These are phyloP conservation scores for Micromesistius poutassou DNA, from an alignment of 2,797 vertebrate species.

Conservation along the genomic window DNA sequence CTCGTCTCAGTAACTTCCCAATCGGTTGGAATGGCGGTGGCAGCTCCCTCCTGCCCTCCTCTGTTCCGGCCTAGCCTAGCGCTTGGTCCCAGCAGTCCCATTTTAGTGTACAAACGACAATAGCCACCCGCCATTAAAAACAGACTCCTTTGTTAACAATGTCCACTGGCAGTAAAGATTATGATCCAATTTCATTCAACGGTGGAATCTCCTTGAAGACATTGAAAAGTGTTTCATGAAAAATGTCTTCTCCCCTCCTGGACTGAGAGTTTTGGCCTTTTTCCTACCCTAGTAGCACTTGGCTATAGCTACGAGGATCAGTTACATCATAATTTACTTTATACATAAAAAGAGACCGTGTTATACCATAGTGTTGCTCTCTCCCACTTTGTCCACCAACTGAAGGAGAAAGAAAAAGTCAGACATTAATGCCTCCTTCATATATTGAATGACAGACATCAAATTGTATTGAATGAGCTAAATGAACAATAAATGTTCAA, in stretches of 20 bases:
- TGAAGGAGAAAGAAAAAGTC: slow-evolving; percentile 44
- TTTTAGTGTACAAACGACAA: slow-evolving; percentile 45
- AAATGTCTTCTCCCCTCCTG: slow-evolving; percentile 24
- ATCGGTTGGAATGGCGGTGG: slow-evolving; percentile 31
- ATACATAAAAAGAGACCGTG: slow-evolving; percentile 39
- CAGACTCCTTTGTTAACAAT: slow-evolving; percentile 36
- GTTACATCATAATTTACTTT: slow-evolving; percentile 73
- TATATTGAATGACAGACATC: not conserved
- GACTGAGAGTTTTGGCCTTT: slow-evolving; percentile 45
- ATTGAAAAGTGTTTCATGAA: slow-evolving; percentile 32
- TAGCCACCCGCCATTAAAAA: slow-evolving; percentile 52
- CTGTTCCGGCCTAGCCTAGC: slow-evolving; percentile 29
- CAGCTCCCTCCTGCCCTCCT: slow-evolving; percentile 24
- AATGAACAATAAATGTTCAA: not conserved
- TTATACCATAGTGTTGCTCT: slow-evolving; percentile 99
- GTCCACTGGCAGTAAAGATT: slow-evolving; percentile 34
- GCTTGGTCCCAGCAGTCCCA: slow-evolving; percentile 37
- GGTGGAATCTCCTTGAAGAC: slow-evolving; percentile 25
- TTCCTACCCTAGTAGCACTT: slow-evolving; percentile 36
- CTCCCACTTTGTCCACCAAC: slow-evolving; percentile 89
- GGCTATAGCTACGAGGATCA: slow-evolving; percentile 46
- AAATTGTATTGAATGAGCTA: not conserved
- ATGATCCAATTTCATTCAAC: slow-evolving; percentile 35
- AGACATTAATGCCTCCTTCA: not conserved
- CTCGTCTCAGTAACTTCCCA: slow-evolving; percentile 11